Evolutionary conservation across 2,888 invertebrate species (phyloP).

Genomic region (Diloba caeruleocephala): DNA sequence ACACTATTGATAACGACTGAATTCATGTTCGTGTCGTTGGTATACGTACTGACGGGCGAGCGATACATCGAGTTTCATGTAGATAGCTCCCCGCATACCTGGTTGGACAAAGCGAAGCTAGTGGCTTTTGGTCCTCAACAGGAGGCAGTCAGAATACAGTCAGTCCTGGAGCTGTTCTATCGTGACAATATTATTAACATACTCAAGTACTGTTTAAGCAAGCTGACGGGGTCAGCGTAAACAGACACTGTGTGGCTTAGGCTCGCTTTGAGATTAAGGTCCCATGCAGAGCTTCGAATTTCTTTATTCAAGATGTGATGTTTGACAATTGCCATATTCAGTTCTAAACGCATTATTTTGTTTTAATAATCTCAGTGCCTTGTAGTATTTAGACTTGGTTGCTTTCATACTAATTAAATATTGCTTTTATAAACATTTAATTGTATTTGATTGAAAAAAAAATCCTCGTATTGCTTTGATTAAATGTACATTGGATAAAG

Average conservation of each 20-base stretch:
- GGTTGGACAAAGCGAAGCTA: slow-evolving; percentile 65
- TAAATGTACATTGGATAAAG: no score
- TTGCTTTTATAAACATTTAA: no score
- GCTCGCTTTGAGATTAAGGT: neutral
- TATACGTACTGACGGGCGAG: slow-evolving; percentile 69
- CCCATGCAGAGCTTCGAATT: no score
- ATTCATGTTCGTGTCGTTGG: slow-evolving; percentile 61
- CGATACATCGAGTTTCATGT: slow-evolving; percentile 67
- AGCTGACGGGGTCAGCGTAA: slow-evolving; percentile 31
- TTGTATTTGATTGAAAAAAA: no score
- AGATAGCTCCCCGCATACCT: slow-evolving; percentile 59
- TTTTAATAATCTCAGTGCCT: no score
- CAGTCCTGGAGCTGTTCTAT: slow-evolving; percentile 66
- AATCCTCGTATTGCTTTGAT: no score
- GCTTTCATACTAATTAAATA: no score
- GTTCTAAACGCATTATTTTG: no score
- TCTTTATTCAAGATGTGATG: no score
- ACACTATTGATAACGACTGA: slow-evolving; percentile 62
- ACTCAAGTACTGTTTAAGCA: slow-evolving; percentile 61
- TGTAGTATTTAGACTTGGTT: no score
- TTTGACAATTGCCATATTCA: no score
- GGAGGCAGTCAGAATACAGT: slow-evolving; percentile 67
- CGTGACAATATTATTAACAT: slow-evolving; percentile 67
- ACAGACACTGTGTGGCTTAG: neutral
- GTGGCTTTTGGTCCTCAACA: slow-evolving; percentile 66